These are phyloP conservation scores for Pterois miles DNA, from an alignment of 2,797 vertebrate species.

Conservation along the genomic window DNA sequence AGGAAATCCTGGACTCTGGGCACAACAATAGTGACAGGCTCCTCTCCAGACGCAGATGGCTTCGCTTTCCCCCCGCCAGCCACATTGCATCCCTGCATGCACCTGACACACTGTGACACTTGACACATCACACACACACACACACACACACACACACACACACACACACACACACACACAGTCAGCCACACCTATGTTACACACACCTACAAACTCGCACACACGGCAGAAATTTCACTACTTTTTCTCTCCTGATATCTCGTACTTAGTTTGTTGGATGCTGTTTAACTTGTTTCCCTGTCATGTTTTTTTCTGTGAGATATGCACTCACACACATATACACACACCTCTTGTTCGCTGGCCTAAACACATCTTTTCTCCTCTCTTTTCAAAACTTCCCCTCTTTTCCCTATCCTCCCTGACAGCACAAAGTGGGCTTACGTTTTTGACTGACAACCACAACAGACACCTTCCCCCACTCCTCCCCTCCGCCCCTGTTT, in stretches of 20 bases:
- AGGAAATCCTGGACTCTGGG: slow-evolving; percentile 79
- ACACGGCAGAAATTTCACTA: not conserved
- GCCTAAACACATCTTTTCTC: slow-evolving; percentile 73
- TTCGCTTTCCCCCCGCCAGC: slow-evolving; percentile 86
- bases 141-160: slow-evolving; percentile 66
- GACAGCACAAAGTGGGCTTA: slow-evolving; percentile 85
- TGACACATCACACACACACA: no score
- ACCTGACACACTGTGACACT: slow-evolving; percentile 73
- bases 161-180: slow-evolving; percentile 19
- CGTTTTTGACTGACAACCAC: slow-evolving; percentile 87
- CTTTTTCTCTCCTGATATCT: slow-evolving; percentile 2
- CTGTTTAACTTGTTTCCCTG: slow-evolving; percentile 46
- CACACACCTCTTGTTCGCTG: slow-evolving; percentile 62
- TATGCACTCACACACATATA: slow-evolving; percentile 3
- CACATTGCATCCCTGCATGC: slow-evolving; percentile 80
- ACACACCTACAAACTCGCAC: slow-evolving; percentile 7
- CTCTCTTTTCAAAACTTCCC: slow-evolving; percentile 79
- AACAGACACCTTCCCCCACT: slow-evolving; percentile 76
- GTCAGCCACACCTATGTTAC: slow-evolving; percentile 42
- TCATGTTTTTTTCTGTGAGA: slow-evolving; percentile 29
- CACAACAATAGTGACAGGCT: slow-evolving; percentile 92
- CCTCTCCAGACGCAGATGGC: slow-evolving; percentile 91
- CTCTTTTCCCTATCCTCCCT: slow-evolving; percentile 71
- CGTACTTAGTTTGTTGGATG: slow-evolving; percentile 22
- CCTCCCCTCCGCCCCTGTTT: slow-evolving; percentile 58